These are phyloP conservation scores for Tenthredo notha DNA, from an alignment of 2,888 invertebrate genomes.

Conservation along the genomic window DNA sequence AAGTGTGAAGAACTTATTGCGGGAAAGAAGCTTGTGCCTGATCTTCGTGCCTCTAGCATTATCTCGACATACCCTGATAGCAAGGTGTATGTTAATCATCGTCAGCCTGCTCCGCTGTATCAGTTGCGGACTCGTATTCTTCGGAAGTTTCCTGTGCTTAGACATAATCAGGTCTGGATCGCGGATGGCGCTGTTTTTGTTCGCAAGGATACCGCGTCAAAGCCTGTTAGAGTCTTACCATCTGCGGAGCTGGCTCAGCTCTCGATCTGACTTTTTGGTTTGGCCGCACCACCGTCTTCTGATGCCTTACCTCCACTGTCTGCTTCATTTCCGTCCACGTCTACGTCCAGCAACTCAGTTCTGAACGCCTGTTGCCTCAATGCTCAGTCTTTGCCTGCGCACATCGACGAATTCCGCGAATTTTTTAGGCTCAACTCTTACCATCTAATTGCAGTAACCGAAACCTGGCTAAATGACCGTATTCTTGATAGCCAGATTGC, in stretches of 20 bases:
- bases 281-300: neutral
- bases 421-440: neutral
- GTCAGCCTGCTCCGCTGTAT: neutral
- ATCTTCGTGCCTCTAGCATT: neutral
- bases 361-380: neutral
- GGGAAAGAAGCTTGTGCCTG: neutral
- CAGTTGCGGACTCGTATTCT: neutral
- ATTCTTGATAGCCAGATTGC: slow-evolving; percentile 5
- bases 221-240: neutral
- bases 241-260: neutral
- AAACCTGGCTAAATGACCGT: neutral
- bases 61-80: neutral
- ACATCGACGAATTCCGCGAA: slow-evolving; percentile 17
- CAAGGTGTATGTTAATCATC: neutral
- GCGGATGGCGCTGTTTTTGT: slow-evolving; percentile 6
- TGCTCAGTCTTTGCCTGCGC: slow-evolving; percentile 1
- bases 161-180: neutral
- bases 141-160: neutral
- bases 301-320: neutral
- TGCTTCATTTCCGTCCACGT: neutral
- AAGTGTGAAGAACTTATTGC: neutral
- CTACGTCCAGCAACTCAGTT: neutral
- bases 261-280: neutral
- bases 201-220: neutral
- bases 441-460: neutral